Evolutionary conservation across 2,888 invertebrate species (phyloP), one percentile per base, ranked within the genome.

Genomic region (Noctua fimbriata): DNA sequence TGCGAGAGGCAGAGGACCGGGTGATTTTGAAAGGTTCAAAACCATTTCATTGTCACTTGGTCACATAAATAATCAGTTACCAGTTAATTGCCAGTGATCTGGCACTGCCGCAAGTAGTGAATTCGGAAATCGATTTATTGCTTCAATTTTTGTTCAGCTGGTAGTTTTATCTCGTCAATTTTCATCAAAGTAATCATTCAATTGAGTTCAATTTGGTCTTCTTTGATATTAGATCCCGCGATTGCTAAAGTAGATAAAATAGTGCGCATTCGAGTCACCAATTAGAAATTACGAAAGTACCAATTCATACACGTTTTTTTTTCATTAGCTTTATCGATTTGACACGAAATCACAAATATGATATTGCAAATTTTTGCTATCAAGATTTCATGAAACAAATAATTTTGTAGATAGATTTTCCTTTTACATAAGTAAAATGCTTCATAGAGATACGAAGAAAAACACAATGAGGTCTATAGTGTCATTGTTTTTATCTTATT

Each of bases 121-220:
- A 71, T 77, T 81, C 58, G 65, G 73, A 81, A 85, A 87, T 87
- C 78, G 60, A 88, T 88, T 87, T 82, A 82, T 81, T n/a, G 71
- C 52, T 70, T 76, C 36, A 80, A 82, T 79, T 84, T 77, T 81
- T 82, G 79, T 81, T 85, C 76, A 69, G 79, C 73, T 69, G 73
- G 60, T 71, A 77, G 72, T 67, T 88, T 85, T 84, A 85, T 80
- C 81, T 85, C 81, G 73, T 73, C 81, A 83, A 81, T 87, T 86
- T 76, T 78, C 79, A 87, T 84, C 73, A 81, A 83, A 79, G 78
- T 83, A 81, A 88, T 88, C 80, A 84, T 87, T 83, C 88, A 88
- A 88, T 88, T 88, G 88, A 88, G 87, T 86, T 83, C 88, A 88
- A 88, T 88, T 86, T 83, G 72, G 44, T 78, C 75, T 78, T 69